Percentiles rank a stretch among this genome's conserved stretches.
These are phyloP conservation scores for Melanaphis sacchari DNA, from an alignment of 1,140 invertebrate species.

Conservation along the genomic window DNA sequence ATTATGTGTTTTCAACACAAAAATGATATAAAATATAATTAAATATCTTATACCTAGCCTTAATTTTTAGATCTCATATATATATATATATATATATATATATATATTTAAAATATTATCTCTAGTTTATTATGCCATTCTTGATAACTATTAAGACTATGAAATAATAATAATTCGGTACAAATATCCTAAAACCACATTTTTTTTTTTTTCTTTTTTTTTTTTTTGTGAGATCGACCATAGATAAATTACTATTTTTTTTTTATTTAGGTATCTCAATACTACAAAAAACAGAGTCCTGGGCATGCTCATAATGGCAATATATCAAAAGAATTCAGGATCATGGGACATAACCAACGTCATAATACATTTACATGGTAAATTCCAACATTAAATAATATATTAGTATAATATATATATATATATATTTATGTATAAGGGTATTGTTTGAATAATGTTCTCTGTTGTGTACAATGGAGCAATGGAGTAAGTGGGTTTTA, in stretches of 20 bases:
- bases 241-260: not conserved
- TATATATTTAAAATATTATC: not conserved
- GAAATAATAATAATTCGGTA: not conserved
- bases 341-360: conserved; percentile 80
- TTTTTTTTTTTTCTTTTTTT: not conserved
- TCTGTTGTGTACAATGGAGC: not conserved
- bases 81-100: too few relatives aligned
- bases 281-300: conserved; percentile 57
- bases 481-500: not conserved
- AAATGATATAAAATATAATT: not conserved
- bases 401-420: not conserved
- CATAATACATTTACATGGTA: conserved; percentile 54
- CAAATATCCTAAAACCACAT: not conserved
- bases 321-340: conserved; percentile 83
- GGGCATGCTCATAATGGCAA: conserved; percentile 70
- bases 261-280: conserved; percentile 52
- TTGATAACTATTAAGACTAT: not conserved
- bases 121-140: not conserved
- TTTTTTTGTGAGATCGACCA: not conserved
- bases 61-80: not conserved
- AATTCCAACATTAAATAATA: not conserved
- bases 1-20: not conserved
- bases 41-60: not conserved
- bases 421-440: too few relatives aligned
- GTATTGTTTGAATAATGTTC: not conserved